phyloP scores from a whole-genome alignment of 2,113 vertebrate species.

The Notechis scutatus region DNA sequence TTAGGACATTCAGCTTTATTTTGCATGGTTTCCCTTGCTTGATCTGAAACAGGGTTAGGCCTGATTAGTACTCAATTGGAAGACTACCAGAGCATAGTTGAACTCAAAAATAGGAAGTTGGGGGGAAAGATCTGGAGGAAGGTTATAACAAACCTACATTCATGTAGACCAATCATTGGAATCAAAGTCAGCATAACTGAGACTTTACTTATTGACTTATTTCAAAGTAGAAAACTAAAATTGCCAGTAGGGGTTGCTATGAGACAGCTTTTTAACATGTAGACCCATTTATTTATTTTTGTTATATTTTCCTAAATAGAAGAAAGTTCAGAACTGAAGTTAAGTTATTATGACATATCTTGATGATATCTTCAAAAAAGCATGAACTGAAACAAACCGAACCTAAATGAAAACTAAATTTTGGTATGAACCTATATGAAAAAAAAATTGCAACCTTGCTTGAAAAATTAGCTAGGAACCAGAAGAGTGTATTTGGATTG shows the following conservation, averaged over 20 bases:
- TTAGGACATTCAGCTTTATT: neutral
- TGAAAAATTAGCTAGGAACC: neutral
- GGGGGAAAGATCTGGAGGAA: neutral
- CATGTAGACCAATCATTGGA: neutral
- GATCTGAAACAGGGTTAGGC: neutral
- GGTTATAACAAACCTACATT: neutral
- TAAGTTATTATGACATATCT: neutral
- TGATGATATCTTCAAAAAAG: neutral
- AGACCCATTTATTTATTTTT: neutral
- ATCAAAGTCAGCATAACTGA: neutral
- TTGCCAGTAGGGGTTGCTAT: neutral
- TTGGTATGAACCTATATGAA: neutral
- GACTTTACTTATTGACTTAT: neutral
- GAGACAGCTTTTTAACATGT: neutral
- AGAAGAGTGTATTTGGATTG: neutral
- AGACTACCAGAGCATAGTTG: neutral
- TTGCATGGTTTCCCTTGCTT: neutral
- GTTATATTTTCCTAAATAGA: neutral
- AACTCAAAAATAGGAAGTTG: neutral
- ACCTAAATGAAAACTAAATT: neutral
- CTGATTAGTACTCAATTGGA: neutral
- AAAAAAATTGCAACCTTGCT: neutral
- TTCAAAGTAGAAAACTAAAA: neutral
- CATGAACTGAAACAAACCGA: neutral
- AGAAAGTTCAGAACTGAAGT: neutral